Base-by-base conservation (phyloP, 2,113 vertebrate species). In the Hyaena hyaena region DNA sequence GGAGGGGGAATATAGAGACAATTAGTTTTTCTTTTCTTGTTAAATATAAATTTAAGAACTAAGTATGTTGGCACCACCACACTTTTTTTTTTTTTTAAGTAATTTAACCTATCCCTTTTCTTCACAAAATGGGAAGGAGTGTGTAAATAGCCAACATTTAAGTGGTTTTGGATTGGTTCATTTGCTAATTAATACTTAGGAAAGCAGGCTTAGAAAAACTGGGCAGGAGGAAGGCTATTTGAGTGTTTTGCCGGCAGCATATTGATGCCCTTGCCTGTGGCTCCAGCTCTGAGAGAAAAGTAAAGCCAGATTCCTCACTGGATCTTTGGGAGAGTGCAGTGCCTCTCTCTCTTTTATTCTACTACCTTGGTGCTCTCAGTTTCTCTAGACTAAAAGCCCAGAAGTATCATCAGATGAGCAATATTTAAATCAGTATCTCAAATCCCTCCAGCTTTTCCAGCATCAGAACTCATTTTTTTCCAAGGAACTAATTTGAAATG, bases 101-200 rank as follows among this genome's bases (percentile, higher is more conserved):
- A 74, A 88, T 43, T 94, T 96, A 96, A 86, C 77, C 80, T 89
- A 92, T 43, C 10, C 43, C 39, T 68, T 96, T 97, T 96, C 90
- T 96, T 92, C 65, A 92, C 23, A 89, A 96, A 83, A 94, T 28
- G 43, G 77, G 80, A 92, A 89, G 58, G 61, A 94, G 55, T 73
- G n/a, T 93, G 85, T 95, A 90, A 96, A 96, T 98, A 95, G 97
- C 26, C 86, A 92, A 88, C 92, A 14, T 95, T 96, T 97, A 92
- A 98, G 82, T 83, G 61, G 65, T 98, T 96, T 96, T 71, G 74
- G 92, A 92, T 91, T 97, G 90, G 82, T 85, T 98, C 69, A 76
- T 98, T 98, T 98, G 77, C 95, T 98, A 98, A 98, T 98, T 98
- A 98, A 97, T 98, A 97, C 97, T 97, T 97, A 80, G 93, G 84